Evolutionary conservation across 2,888 invertebrate genomes (phyloP).

Genomic region (Andrena dorsata): DNA sequence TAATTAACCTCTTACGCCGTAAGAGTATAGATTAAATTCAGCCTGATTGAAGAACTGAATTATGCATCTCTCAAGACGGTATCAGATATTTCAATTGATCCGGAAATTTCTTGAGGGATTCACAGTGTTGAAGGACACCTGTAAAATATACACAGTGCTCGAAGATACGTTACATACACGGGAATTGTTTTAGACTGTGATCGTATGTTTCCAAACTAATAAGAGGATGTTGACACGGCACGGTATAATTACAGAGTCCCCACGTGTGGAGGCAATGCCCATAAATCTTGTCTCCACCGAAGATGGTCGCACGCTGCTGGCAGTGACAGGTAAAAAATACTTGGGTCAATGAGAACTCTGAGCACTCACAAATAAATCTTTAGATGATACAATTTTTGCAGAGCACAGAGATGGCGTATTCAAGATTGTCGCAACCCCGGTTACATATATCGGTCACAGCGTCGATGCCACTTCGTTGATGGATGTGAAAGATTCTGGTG

Average conservation of each 20-base stretch:
- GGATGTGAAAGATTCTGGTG: slow-evolving; percentile 66
- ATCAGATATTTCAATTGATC: not conserved
- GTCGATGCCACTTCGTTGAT: slow-evolving; percentile 54
- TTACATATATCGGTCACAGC: slow-evolving; percentile 75
- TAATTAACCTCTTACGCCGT: slow-evolving; percentile 30
- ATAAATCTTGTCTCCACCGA: slow-evolving; percentile 79
- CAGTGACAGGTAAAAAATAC: slow-evolving; percentile 73
- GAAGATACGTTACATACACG: not conserved
- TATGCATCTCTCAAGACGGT: slow-evolving; percentile 13
- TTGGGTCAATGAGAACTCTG: not conserved
- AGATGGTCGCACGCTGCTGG: slow-evolving; percentile 78
- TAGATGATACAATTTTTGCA: slow-evolving; percentile 46
- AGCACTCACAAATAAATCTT: not conserved
- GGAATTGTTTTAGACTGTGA: too few relatives aligned
- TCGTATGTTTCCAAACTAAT: too few relatives aligned
- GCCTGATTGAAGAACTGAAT: not conserved
- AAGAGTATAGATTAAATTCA: slow-evolving; percentile 24
- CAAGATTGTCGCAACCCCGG: slow-evolving; percentile 76
- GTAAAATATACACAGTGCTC: slow-evolving; percentile 5
- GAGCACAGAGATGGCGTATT: slow-evolving; percentile 76
- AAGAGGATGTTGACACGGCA: slow-evolving; percentile 70
- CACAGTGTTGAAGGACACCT: too few relatives aligned
- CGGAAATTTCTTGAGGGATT: not conserved
- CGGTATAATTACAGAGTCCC: slow-evolving; percentile 47
- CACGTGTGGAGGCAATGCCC: slow-evolving; percentile 65